phyloP scores from a whole-genome alignment of 2,113 vertebrate genomes.

The Hiodon alosoides region DNA sequence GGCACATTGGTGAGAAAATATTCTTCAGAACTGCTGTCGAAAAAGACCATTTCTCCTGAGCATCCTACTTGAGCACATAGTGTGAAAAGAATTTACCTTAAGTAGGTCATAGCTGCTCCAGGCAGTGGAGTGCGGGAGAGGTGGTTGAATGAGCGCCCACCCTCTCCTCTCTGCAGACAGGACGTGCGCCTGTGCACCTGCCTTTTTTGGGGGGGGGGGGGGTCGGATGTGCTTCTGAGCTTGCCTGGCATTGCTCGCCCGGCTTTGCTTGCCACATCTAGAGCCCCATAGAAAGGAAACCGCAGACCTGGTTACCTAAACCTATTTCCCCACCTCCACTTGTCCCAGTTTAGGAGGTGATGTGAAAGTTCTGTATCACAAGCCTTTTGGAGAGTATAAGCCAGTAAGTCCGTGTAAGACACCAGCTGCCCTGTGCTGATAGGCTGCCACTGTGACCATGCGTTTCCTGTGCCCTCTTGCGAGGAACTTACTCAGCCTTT shows the following conservation, averaged over 20 bases:
- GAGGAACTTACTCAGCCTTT: not conserved
- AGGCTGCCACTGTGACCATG: not conserved
- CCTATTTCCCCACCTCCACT: not conserved
- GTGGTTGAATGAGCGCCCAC: not conserved
- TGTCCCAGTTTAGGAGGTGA: slow-evolving; percentile 14
- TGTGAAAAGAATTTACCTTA: slow-evolving; percentile 8
- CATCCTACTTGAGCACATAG: not conserved
- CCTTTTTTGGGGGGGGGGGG: not conserved
- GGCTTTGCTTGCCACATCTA: not conserved
- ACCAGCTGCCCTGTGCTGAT: not conserved
- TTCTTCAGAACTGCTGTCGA: not conserved
- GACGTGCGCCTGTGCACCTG: not conserved
- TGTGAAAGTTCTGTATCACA: not conserved
- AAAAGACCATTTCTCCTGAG: slow-evolving; percentile 7
- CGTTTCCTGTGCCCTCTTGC: not conserved
- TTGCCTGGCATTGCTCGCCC: too few species aligned
- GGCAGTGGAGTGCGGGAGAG: not conserved
- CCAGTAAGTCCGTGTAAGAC: not conserved
- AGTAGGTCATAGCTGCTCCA: slow-evolving; percentile 21
- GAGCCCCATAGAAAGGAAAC: not conserved
- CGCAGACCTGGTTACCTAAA: not conserved
- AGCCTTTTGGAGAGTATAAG: not conserved
- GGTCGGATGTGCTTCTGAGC: slow-evolving; percentile 1
- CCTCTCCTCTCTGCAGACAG: not conserved
- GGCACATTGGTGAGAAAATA: slow-evolving; percentile 13